Evolutionary conservation across 2,888 invertebrate species (phyloP).

Genomic region (Apantesis nais): DNA sequence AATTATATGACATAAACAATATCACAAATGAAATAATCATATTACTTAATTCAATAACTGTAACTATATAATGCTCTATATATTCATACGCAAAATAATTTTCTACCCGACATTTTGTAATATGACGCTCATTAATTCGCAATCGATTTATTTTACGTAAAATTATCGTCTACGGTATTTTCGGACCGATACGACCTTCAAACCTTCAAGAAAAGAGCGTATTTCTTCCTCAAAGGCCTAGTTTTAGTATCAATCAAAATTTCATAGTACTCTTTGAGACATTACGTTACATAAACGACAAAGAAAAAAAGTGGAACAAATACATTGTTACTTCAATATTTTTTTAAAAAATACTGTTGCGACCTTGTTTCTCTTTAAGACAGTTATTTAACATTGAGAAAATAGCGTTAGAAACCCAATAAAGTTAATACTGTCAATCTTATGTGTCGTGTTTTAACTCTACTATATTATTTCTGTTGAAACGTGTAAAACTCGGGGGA

Average conservation of each 20-base stretch:
- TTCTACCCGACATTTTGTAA: not conserved
- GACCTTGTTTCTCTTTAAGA: not conserved
- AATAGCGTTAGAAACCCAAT: not conserved
- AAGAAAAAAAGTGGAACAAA: not conserved
- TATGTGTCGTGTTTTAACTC: not conserved
- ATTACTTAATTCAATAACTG: too few species aligned
- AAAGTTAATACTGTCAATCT: constrained; percentile 2
- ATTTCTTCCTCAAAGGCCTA: too few species aligned
- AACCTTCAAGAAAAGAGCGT: too few species aligned
- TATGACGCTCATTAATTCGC: not conserved
- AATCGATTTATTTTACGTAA: not conserved
- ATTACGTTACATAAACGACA: not conserved
- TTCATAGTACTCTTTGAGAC: not conserved
- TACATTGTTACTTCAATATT: not conserved
- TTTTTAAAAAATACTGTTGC: not conserved
- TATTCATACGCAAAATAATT: not conserved
- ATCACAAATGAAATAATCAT: too few species aligned
- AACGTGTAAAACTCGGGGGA: not conserved
- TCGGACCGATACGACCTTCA: too few species aligned
- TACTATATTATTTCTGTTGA: constrained; percentile 3
- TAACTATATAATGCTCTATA: too few species aligned
- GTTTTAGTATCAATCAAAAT: not conserved
- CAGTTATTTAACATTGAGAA: not conserved
- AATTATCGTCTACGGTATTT: too few species aligned
- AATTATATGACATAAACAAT: too few species aligned